These are phyloP conservation scores for Podarcis muralis DNA, from an alignment of 2,113 vertebrate species.

Conservation along the genomic window DNA sequence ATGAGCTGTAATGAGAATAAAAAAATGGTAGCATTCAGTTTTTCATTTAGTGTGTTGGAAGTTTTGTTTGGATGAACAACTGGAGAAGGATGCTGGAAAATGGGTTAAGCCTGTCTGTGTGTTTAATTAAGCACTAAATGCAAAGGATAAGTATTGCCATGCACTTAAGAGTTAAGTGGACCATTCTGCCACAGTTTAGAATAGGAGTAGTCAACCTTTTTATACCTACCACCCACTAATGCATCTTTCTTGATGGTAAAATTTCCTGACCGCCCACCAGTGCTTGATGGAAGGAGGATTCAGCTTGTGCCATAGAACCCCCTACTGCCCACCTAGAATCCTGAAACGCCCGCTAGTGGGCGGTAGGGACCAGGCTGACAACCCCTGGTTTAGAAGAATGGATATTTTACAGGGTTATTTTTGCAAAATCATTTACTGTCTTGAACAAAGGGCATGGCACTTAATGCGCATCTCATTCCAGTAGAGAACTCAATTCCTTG, in stretches of 20 bases:
- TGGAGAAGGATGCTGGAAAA: constrained; percentile 55
- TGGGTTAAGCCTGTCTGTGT: constrained; percentile 42
- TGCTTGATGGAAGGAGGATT: too few species aligned
- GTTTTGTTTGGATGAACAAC: constrained; percentile 54
- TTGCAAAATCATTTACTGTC: neutral
- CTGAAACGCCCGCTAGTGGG: too few species aligned
- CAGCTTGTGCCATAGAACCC: too few species aligned
- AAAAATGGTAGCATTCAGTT: constrained; percentile 17
- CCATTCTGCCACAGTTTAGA: constrained; percentile 1
- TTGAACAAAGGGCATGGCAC: neutral
- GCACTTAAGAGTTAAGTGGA: neutral
- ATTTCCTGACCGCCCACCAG: too few species aligned
- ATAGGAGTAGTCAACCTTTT: neutral
- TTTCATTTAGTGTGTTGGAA: constrained; percentile 56
- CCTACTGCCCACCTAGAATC: too few species aligned
- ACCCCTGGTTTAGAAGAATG: constrained; percentile 2
- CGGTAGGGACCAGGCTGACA: too few species aligned
- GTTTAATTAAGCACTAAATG: constrained; percentile 66
- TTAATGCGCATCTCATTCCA: neutral
- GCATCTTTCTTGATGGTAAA: too few species aligned
- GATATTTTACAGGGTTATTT: neutral
- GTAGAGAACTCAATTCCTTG: neutral
- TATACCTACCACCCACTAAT: too few species aligned
- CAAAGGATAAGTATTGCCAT: constrained; percentile 55
- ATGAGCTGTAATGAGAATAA: constrained; percentile 32